Evolutionary conservation across 2,888 invertebrate genomes (phyloP).

Genomic region (Seladonia tumulorum): DNA sequence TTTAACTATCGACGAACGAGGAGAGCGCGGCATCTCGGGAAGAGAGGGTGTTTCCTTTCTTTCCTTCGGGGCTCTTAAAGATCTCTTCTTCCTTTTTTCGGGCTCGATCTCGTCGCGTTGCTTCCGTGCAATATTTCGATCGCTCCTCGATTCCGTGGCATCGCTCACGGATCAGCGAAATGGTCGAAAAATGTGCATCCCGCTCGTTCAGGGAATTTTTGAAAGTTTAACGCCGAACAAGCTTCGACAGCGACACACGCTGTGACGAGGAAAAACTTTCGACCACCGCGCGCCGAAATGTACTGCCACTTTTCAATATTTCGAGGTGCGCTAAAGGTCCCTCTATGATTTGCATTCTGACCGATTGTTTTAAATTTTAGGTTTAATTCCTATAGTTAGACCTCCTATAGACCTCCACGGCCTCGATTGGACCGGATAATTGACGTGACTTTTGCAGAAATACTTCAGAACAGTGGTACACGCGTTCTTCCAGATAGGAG

Average conservation of each 20-base stretch:
- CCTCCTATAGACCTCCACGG: too few species aligned
- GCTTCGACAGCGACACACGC: neutral
- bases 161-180: neutral
- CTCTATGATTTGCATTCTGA: too few species aligned
- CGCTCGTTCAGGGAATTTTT: conserved; percentile 8
- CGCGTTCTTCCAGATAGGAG: too few species aligned
- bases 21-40: neutral
- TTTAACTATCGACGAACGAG: conserved; percentile 21
- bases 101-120: neutral
- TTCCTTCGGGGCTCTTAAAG: neutral
- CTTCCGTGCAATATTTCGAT: neutral
- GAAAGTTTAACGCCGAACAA: conserved; percentile 1
- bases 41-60: neutral
- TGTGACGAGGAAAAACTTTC: neutral
- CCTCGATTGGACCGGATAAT: too few species aligned
- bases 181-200: neutral
- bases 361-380: too few species aligned
- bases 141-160: neutral
- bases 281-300: neutral
- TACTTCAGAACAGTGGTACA: too few species aligned
- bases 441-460: too few species aligned
- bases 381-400: too few species aligned
- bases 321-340: neutral
- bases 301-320: neutral
- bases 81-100: neutral